Conservation (phyloP, 2,888 invertebrate genomes). For the Biston betularia region DNA sequence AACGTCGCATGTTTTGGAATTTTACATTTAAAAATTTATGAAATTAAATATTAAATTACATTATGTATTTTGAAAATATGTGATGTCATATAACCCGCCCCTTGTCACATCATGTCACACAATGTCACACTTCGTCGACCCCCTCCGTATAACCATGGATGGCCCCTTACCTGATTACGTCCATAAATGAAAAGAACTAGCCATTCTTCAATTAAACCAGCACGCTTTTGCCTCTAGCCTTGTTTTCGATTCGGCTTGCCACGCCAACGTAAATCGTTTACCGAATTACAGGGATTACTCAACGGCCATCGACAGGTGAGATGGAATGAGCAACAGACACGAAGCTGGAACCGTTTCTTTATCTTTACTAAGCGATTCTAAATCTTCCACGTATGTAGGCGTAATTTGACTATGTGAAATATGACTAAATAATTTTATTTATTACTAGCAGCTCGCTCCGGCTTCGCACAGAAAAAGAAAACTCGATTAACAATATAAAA, state of each 20-base stretch:
- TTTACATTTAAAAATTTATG: too few relatives aligned
- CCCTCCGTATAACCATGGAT: too few relatives aligned
- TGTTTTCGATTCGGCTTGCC: slow-evolving; percentile 79
- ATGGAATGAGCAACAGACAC: slow-evolving; percentile 68
- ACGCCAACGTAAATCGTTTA: slow-evolving; percentile 78
- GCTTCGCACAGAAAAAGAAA: too few relatives aligned
- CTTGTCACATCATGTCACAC: too few relatives aligned
- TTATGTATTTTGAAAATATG: too few relatives aligned
- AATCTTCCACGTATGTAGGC: background rate
- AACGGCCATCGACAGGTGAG: slow-evolving; percentile 68
- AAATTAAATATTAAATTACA: too few relatives aligned
- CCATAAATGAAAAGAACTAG: slow-evolving; percentile 68
- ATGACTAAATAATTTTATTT: too few relatives aligned
- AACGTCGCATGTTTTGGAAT: too few relatives aligned
- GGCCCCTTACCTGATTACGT: slow-evolving; percentile 47
- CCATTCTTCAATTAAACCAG: slow-evolving; percentile 77
- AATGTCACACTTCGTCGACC: too few relatives aligned
- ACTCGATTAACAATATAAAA: too few relatives aligned
- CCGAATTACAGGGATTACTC: slow-evolving; percentile 62
- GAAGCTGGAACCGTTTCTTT: slow-evolving; percentile 39
- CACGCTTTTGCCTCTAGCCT: slow-evolving; percentile 67
- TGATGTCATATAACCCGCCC: background rate
- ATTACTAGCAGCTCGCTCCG: too few relatives aligned
- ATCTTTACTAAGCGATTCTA: slow-evolving; percentile 29
- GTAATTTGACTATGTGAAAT: background rate